Conservation (phyloP, 1,140 invertebrate species). For the Acyrthosiphon pisum region DNA sequence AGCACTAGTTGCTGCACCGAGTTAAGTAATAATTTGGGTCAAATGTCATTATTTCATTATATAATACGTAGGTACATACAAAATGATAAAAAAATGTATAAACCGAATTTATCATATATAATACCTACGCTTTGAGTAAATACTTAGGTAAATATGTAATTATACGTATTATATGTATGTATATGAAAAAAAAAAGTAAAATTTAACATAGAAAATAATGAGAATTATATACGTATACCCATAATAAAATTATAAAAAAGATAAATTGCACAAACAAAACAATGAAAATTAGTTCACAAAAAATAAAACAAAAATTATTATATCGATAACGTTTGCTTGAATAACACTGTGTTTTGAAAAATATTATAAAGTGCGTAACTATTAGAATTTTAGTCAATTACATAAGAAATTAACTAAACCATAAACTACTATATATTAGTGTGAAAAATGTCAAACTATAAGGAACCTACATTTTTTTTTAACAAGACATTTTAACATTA, state of each 20-base stretch:
- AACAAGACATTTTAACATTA: not conserved
- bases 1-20: not conserved
- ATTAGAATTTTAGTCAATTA: not conserved
- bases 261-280: not conserved
- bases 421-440: not conserved
- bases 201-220: too few species aligned
- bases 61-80: not conserved
- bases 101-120: not conserved
- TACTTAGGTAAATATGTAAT: not conserved
- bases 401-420: not conserved
- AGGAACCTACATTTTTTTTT: not conserved
- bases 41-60: not conserved
- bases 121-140: not conserved
- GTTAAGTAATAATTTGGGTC: conserved; percentile 11
- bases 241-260: not conserved
- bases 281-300: not conserved
- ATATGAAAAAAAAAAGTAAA: too few species aligned
- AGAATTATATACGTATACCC: not conserved
- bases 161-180: too few species aligned
- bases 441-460: not conserved
- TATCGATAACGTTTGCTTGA: not conserved
- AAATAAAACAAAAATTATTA: not conserved
- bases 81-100: not conserved
- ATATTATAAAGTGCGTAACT: not conserved
- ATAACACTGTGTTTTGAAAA: not conserved